Evolutionary conservation across 2,888 invertebrate genomes (phyloP), one percentile per base, ranked within the genome.

Genomic region (Amphiduros pacificus): DNA sequence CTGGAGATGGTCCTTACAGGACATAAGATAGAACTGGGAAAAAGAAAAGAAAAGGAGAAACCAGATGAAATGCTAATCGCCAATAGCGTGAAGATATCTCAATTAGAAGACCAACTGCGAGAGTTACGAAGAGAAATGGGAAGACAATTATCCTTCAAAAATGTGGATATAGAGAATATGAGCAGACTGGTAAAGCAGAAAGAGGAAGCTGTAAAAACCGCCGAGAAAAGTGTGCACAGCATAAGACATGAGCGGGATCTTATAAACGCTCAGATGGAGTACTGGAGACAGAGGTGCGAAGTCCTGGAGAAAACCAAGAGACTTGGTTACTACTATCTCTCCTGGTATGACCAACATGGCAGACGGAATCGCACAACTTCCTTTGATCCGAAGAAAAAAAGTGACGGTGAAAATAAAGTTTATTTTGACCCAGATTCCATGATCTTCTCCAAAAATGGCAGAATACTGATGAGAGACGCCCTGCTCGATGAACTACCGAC

Each of bases 281-380:
- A 58, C 40, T 58, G 58, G 58, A 58, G 50, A 27, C 32, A 58
- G 26, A 26, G 58, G 1, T 36, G 50, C 27, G 58, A 58, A 26
- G 5, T 58, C 24, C 51, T 58, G 24, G 58, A 58, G 58, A 58
- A 58, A 24, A 51, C 58, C 22, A 44, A 48, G 22, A 4, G 58
- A 22, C 51, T 58, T 5, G 58, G 58, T 9, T 58, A 51, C 27
- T 58, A 58, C 32, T 31, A 58, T 32, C 17, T 58, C 31, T 31
- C 58, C 6, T 44, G 44, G 44, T 44, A 44, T 22, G 44, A 44
- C n/a, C n/a, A 44, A 6, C 20, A 20, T 44, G 22, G 22, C 22
- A 5, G 4, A 5, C n/a, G 44, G 22, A 44, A 17, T 11, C 44
- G n/a, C n/a, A n/a, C n/a, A n/a, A n/a, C n/a, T n/a, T n/a, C n/a